A percentile compares a stretch with the other conserved stretches of the same genome.
phyloP scores from a whole-genome alignment of 1,140 invertebrate species.

The Daktulosphaira vitifoliae region DNA sequence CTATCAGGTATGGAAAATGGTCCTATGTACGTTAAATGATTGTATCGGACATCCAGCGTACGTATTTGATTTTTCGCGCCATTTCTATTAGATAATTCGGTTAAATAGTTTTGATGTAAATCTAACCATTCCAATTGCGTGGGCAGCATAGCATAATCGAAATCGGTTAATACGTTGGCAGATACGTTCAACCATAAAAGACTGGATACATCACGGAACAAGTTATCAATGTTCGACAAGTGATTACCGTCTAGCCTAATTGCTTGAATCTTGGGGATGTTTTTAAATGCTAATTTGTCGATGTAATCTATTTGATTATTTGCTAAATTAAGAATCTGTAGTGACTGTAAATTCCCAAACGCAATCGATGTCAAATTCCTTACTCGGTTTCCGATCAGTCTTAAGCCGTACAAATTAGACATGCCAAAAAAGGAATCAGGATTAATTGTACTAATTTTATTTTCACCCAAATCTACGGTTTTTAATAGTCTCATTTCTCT shows the following conservation, averaged over 20 bases:
- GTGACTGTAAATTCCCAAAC: constrained; percentile 67
- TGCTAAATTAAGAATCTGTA: constrained; percentile 82
- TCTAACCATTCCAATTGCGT: constrained; percentile 76
- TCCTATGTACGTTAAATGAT: constrained; percentile 63
- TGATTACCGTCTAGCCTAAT: constrained; percentile 78
- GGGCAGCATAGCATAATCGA: constrained; percentile 81
- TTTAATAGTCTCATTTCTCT: constrained; percentile 63
- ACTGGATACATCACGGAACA: constrained; percentile 72
- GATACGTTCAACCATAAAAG: constrained; percentile 84
- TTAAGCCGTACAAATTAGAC: constrained; percentile 67
- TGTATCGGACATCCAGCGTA: constrained; percentile 73
- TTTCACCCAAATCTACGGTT: constrained; percentile 72
- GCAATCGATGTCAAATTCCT: constrained; percentile 73
- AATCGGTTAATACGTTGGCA: constrained; percentile 79
- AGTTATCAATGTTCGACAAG: constrained; percentile 70
- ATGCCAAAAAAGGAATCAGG: constrained; percentile 73
- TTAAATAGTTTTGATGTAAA: constrained; percentile 78
- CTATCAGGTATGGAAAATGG: constrained; percentile 63
- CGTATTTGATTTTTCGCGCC: constrained; percentile 57
- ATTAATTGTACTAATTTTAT: constrained; percentile 63
- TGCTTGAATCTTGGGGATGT: constrained; percentile 69
- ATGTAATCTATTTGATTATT: constrained; percentile 71
- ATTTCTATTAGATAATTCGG: constrained; percentile 66
- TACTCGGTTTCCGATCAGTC: constrained; percentile 78
- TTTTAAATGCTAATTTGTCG: constrained; percentile 72